Base-by-base conservation (phyloP, 2,797 vertebrate species). In the Xenopus petersii region DNA sequence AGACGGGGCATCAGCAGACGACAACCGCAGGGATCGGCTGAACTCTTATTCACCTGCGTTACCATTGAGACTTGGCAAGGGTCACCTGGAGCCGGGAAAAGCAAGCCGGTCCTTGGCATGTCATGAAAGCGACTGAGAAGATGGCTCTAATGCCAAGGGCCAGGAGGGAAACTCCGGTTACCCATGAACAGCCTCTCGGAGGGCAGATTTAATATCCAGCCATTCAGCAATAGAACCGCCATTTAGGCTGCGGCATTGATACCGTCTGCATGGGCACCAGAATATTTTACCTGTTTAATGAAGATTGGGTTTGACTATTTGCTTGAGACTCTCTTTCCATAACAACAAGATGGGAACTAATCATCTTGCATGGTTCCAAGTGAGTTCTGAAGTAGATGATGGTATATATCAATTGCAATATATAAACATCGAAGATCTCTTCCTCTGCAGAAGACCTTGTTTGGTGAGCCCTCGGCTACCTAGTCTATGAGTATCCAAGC, bases 41-140 rank as follows among this genome's bases (percentile, higher is more conserved):
- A 83, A 80, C 83, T 86, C 74, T 71, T 70, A 8, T 11, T 81
- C 78, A 87, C 81, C 84, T 87, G 79, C 8, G 71, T 81, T 87
- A 81, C 84, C 78, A 82, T 42, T 64, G 83, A 79, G 79, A 81
- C 73, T 84, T 84, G 82, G 81, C 82, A 83, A 67, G 65, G 64
- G 26, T 51, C 70, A 84, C 82, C 80, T 82, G 82, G 63, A 16
- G 79, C 78, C 84, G 79, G 83, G 83, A 72, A 80, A 64, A 46
- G 48, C 10, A 54, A 72, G 61, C 70, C 75, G 67, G 26, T 24
- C 47, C 63, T 48, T 73, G 71, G 76, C 71, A 73, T 16, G n/a
- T 33, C 67, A 73, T 77, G 36, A 77, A 77, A 77, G 70, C 8
- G 51, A 30, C 26, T 30, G 54, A 61, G 33, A 33, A 48, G n/a